phyloP scores from a whole-genome alignment of 2,113 vertebrate species.

The Cranoglanis bouderius region DNA sequence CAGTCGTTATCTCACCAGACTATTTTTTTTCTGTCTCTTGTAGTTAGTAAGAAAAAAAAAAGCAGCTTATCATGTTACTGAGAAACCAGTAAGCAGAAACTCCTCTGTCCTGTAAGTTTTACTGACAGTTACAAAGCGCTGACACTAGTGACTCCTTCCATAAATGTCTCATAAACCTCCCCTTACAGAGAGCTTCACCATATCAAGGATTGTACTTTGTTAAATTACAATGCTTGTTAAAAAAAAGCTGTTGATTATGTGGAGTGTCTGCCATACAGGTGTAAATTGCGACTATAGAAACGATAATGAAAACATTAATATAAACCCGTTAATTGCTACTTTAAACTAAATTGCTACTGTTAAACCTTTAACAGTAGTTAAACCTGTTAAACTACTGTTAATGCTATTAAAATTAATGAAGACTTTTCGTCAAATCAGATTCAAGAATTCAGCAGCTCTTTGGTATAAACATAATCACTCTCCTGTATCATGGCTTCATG shows the following conservation, averaged over 20 bases:
- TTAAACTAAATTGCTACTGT: no score
- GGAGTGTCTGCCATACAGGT: neutral
- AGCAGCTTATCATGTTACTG: no score
- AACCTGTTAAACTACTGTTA: neutral
- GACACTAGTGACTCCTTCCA: neutral
- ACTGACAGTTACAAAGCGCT: neutral
- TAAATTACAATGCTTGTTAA: neutral
- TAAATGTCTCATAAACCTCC: neutral
- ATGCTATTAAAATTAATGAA: neutral
- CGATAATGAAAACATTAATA: neutral
- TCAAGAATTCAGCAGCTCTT: neutral
- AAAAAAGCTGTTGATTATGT: neutral
- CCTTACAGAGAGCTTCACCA: neutral
- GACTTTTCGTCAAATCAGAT: neutral
- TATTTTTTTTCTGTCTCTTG: neutral
- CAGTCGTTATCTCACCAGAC: no score
- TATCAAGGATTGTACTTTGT: neutral
- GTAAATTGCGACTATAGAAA: neutral
- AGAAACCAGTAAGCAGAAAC: neutral
- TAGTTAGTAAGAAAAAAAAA: neutral
- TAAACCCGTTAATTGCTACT: no score
- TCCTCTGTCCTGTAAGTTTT: neutral
- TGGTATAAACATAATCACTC: no score
- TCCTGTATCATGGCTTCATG: neutral
- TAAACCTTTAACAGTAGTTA: no score